A percentile compares a stretch with the other conserved stretches of the same genome.
Evolutionary conservation across 2,888 invertebrate genomes (phyloP).

Genomic region (Laothoe populi): DNA sequence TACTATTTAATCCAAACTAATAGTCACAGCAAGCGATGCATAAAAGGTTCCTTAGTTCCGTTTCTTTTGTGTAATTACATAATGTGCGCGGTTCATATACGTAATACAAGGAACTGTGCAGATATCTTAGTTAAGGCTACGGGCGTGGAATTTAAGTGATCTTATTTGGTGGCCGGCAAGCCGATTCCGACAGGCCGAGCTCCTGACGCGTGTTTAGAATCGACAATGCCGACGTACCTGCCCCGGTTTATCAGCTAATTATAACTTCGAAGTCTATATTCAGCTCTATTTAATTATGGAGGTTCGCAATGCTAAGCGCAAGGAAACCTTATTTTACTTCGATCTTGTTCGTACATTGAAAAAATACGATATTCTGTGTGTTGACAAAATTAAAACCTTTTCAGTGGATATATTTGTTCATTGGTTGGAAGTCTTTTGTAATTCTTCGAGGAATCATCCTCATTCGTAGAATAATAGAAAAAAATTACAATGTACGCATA

Average conservation of each 20-base stretch:
- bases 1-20: constrained; percentile 29
- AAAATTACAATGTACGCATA: neutral
- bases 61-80: constrained; percentile 80
- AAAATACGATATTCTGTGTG: neutral
- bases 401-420: neutral
- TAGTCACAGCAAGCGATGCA: constrained; percentile 43
- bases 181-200: constrained; percentile 67
- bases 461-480: too few species aligned
- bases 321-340: neutral
- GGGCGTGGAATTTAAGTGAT: constrained; percentile 80
- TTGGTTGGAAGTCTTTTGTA: too few species aligned
- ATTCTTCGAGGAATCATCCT: too few species aligned
- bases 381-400: neutral
- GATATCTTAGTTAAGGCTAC: constrained; percentile 73
- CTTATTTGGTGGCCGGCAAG: constrained; percentile 72
- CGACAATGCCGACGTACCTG: constrained; percentile 67
- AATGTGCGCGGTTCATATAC: constrained; percentile 67
- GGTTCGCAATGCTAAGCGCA: neutral
- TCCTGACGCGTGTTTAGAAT: constrained; percentile 70
- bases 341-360: neutral
- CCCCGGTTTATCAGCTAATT: constrained; percentile 68
- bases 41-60: constrained; percentile 63
- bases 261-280: constrained; percentile 61
- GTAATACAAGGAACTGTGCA: constrained; percentile 69
- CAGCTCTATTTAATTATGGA: constrained; percentile 55